Base-by-base conservation (phyloP, 2,113 vertebrate genomes). In the Passer domesticus region DNA sequence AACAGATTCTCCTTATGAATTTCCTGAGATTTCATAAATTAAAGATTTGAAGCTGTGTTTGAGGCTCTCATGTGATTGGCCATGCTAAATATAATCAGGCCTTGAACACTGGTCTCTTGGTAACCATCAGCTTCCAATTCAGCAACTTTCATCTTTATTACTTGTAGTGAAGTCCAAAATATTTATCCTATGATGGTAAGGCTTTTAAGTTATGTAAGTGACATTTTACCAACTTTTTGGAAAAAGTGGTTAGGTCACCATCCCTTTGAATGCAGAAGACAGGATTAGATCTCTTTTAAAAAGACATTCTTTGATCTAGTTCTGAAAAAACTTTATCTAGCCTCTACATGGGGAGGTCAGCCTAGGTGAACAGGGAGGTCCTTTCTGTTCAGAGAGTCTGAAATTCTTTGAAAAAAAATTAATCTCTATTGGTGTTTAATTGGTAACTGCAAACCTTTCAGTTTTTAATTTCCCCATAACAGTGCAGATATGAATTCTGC, bases 81-180 rank as follows among this genome's bases (percentile, higher is more conserved):
- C 75, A 88, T 0, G 5, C 72, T 88, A 94, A 93, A 90, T 92
- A 93, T 86, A 93, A 74, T 59, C 43, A 76, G 59, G 30, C 68
- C 13, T 18, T 75, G 66, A 87, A 82, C 66, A 72, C 60, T 77
- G 69, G 47, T 94, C 72, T 93, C 88, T 92, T 86, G 85, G 86
- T 64, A 97, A 83, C 55, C 31, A 47, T 46, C 21, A 83, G 17
- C 55, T 94, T 92, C 58, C 88, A 94, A 50, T 68, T 83, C 79
- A 86, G 25, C 50, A 69, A 67, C 79, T 95, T 96, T 90, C 70
- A 95, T 92, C 90, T 95, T 73, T 79, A 73, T 79, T 94, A 44
- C 78, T 96, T 92, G 37, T 60, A 83, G 27, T 69, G 33, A 94
- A 86, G 63, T 90, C 70, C 92, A 87, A 91, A 92, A 78, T 84